Conservation (phyloP, 64 coral and sea anemone genomes). For the Pocillopora verrucosa region DNA sequence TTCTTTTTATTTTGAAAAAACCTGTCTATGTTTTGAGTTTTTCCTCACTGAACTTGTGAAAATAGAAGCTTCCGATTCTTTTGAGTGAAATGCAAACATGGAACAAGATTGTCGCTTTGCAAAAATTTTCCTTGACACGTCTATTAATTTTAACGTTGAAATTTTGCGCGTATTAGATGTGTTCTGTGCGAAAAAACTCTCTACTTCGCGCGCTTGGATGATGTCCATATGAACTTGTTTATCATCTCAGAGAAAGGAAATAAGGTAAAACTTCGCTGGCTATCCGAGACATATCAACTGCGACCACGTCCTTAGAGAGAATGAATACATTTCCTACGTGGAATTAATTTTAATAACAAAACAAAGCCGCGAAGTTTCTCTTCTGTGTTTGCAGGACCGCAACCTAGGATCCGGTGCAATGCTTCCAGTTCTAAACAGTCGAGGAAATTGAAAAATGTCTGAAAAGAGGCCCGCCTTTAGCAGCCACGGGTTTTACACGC, state of each 20-base stretch:
- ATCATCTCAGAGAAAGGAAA: background rate
- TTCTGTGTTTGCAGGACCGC: background rate
- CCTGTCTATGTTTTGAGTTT: background rate
- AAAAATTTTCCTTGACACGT: constrained; percentile 9
- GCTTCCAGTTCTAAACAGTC: background rate
- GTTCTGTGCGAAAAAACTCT: background rate
- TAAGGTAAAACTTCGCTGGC: background rate
- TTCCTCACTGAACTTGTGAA: background rate
- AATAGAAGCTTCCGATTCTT: background rate
- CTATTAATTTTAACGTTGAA: constrained; percentile 16
- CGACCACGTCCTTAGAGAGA: background rate
- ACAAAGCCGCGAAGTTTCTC: constrained; percentile 13
- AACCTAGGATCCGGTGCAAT: background rate
- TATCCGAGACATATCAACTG: background rate
- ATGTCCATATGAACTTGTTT: background rate
- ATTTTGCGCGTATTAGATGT: background rate
- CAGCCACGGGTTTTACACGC: background rate
- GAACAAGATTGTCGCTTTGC: constrained; percentile 8
- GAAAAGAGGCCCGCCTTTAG: background rate
- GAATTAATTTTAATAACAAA: constrained; percentile 36
- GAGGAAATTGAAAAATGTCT: background rate
- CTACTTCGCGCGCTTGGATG: background rate
- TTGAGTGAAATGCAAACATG: constrained; percentile 10
- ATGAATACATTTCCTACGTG: background rate
- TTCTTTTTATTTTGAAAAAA: background rate